Evolutionary conservation across 2,113 vertebrate genomes (phyloP).

Genomic region (Phoxinus phoxinus): DNA sequence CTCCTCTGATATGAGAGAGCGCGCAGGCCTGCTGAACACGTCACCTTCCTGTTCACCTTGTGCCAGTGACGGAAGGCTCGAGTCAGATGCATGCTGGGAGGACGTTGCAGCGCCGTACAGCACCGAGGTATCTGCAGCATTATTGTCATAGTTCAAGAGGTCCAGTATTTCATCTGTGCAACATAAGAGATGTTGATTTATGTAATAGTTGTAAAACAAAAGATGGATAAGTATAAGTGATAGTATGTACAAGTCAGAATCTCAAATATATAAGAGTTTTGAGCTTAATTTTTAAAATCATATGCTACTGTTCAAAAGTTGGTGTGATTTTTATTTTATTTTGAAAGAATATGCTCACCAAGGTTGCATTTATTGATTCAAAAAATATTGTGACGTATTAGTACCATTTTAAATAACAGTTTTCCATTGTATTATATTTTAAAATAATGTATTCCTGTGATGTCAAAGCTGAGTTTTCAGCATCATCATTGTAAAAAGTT

Average conservation of each 20-base stretch:
- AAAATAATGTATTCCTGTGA: not conserved
- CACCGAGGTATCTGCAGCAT: slow-evolving; percentile 61
- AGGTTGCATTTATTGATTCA: not conserved
- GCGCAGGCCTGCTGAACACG: slow-evolving; percentile 66
- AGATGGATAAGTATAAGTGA: too few relatives aligned
- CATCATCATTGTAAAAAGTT: not conserved
- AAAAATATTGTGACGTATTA: not conserved
- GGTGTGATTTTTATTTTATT: not conserved
- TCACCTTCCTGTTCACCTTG: slow-evolving; percentile 55
- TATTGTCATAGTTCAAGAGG: slow-evolving; percentile 64
- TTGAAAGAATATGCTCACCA: not conserved
- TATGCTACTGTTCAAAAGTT: not conserved
- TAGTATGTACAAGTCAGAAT: not conserved
- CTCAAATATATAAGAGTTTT: not conserved
- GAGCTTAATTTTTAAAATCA: not conserved
- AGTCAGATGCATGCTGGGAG: slow-evolving; percentile 67
- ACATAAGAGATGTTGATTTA: not conserved
- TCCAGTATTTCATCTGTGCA: slow-evolving; percentile 67
- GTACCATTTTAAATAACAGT: not conserved
- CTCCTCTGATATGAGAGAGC: slow-evolving; percentile 72
- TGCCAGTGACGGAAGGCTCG: slow-evolving; percentile 32
- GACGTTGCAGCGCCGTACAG: slow-evolving; percentile 57
- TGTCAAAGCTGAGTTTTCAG: not conserved
- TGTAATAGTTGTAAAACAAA: not conserved
- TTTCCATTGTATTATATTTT: not conserved